Base-by-base conservation (phyloP, 2,113 vertebrate genomes). In the Struthio camelus region DNA sequence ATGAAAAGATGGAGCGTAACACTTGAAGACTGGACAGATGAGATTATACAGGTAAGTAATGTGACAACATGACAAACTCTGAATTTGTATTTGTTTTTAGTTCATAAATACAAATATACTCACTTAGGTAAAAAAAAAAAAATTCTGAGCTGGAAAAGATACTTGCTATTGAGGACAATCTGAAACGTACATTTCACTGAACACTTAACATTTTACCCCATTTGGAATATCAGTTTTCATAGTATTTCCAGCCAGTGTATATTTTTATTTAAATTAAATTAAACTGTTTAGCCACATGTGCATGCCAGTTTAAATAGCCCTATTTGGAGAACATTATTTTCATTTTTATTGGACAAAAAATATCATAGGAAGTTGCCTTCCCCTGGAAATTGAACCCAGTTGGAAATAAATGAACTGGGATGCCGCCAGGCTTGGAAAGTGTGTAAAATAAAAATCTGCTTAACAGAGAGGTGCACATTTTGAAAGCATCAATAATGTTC, bases 251-350 rank as follows among this genome's bases (percentile, higher is more conserved):
- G 65, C 13, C 72, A 92, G 75, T 30, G 46, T 89, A 69, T 46
- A 91, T 89, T 94, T 90, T 95, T 93, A 71, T 85, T 92, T 85
- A 92, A 90, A 94, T 91, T 90, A 59, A 92, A 92, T 92, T 92
- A 85, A 94, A 94, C 62, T 85, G 7, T 90, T 95, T 80, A 93
- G 66, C 85, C 84, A 93, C 61, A 80, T 82, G 77, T 87, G 36
- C 77, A 56, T 89, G 91, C 82, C 94, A 95, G 54, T 93, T 94
- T 93, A 92, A 97, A 97, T 44, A 96, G 34, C 24, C 18, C 38
- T 96, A 79, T 73, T 86, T 85, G 75, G 71, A 92, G 86, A 97
- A 92, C 53, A 64, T 90, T 90, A 90, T 94, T 97, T 97, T 97
- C 83, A 96, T 77, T 75, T 93, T 93, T 93, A 51, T 36, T 92